Base-by-base conservation (phyloP, 2,888 invertebrate species). In the Sepioteuthis lessoniana region DNA sequence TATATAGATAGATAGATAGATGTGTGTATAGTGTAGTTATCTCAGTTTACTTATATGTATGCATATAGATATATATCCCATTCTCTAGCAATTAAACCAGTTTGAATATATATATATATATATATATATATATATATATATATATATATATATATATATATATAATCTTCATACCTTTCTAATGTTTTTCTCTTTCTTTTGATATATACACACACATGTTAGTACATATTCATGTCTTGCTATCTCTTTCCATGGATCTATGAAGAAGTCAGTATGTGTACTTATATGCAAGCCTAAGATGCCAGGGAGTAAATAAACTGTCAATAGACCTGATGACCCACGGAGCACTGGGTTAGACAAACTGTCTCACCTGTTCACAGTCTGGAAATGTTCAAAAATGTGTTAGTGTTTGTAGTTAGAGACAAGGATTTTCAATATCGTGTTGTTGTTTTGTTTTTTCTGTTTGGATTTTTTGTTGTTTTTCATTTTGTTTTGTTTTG, bases 281-380 rank as follows among this genome's bases (percentile, higher is more conserved):
- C n/a, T n/a, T 16, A 76, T n/a, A 60, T 10, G n/a, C n/a, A 76
- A 76, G 76, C 76, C 21, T 76, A n/a, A 76, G n/a, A 76, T 76
- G 76, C n/a, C 76, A 76, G n/a, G 35, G 76, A 76, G 76, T 76
- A 76, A 76, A 76, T 76, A 76, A 76, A 76, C 76, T 76, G 76
- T 76, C 76, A 76, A 76, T 76, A 35, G 76, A 76, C 76, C 76
- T 76, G 76, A 76, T 76, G 76, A 76, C 76, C 76, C 76, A 35
- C n/a, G 13, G 76, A 76, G 76, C 76, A 76, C n/a, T 1, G 16
- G 76, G 76, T 76, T 76, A 76, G 76, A 76, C 76, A 76, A 76
- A 76, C 76, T 76, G 76, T 76, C 76, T 76, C 76, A 76, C 76
- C 76, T 76, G 76, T 76, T 76, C 76, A 76, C 76, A 76, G 76